A percentile compares a stretch with the other conserved stretches of the same genome.
These are phyloP conservation scores for Cyanoliseus patagonus DNA, from an alignment of 2,113 vertebrate species.

Conservation along the genomic window DNA sequence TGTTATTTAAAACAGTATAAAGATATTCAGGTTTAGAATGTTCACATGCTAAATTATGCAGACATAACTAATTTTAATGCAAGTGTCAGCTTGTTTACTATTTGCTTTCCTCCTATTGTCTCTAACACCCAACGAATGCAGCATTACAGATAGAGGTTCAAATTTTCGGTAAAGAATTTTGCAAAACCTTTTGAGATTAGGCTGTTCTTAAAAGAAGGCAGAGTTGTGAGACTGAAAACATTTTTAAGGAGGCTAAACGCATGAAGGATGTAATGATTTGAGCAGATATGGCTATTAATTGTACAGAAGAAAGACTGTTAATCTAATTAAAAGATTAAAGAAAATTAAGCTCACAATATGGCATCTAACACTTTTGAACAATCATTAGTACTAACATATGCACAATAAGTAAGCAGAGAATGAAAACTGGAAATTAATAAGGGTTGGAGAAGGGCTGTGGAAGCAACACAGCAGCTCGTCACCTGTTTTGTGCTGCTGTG, in stretches of 20 bases:
- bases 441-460: neutral
- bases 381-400: constrained; percentile 23
- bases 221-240: neutral
- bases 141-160: neutral
- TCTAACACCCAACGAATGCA: neutral
- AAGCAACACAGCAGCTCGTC: neutral
- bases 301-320: neutral
- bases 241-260: neutral
- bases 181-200: neutral
- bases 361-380: constrained; percentile 20
- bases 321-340: constrained; percentile 42
- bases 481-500: neutral
- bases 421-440: constrained; percentile 9
- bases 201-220: neutral
- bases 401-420: constrained; percentile 11
- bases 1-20: neutral
- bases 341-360: neutral
- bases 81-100: neutral
- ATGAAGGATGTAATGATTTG: neutral
- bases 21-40: neutral
- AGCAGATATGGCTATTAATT: constrained; percentile 4
- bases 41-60: neutral
- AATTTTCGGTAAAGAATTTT: neutral
- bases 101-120: neutral
- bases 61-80: neutral